Evolutionary conservation across 2,888 invertebrate species (phyloP).

Genomic region (Mimachlamys varia): DNA sequence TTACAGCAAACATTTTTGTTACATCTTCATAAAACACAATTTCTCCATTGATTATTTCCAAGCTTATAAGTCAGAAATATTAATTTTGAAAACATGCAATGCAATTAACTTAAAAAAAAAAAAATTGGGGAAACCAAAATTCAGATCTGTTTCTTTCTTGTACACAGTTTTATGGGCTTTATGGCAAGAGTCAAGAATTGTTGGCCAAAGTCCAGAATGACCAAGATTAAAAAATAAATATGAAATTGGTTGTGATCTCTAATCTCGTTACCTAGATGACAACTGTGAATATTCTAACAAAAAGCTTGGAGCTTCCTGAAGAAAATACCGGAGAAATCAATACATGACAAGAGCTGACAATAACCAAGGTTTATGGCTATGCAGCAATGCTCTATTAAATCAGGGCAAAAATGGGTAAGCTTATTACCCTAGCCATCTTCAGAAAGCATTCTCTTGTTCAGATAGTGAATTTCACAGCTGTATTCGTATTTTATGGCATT

Average conservation of each 20-base stretch:
- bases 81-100: too few species aligned
- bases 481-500: too few species aligned
- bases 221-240: neutral
- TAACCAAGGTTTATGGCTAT: neutral
- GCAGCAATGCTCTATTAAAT: constrained; percentile 12
- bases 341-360: neutral
- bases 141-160: too few species aligned
- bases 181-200: neutral
- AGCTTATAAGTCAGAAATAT: too few species aligned
- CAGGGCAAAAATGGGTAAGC: neutral
- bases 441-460: neutral
- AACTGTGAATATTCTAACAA: neutral
- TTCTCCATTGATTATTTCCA: too few species aligned
- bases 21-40: too few species aligned
- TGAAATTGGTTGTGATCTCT: neutral
- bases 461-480: too few species aligned
- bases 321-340: neutral
- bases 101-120: too few species aligned
- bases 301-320: neutral
- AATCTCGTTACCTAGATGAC: constrained; percentile 3
- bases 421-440: neutral
- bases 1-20: too few species aligned
- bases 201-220: neutral
- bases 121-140: too few species aligned
- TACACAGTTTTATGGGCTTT: too few species aligned